A percentile compares a stretch with the other conserved stretches of the same genome.
Conservation (phyloP, 2,797 vertebrate genomes). For the Rousettus madagascariensis region DNA sequence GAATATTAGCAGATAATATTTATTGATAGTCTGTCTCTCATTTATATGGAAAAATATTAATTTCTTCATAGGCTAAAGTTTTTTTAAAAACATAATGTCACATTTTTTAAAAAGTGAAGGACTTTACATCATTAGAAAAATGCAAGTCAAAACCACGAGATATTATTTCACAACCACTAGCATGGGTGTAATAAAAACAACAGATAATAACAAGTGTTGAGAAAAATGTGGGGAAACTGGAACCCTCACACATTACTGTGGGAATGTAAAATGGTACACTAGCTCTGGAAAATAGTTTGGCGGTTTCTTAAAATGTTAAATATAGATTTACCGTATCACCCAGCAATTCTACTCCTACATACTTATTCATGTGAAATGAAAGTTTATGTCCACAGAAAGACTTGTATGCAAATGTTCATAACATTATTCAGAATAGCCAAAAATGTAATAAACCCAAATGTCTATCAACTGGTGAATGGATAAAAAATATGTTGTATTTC, state of each 20-base stretch:
- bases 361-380: neutral
- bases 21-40: neutral
- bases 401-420: neutral
- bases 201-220: neutral
- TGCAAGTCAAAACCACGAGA: neutral
- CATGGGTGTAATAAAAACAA: neutral
- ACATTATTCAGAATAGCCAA: neutral
- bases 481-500: neutral
- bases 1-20: neutral
- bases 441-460: neutral
- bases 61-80: neutral
- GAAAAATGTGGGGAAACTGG: neutral
- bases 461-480: neutral
- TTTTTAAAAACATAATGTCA: neutral
- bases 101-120: neutral
- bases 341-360: neutral
- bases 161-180: neutral
- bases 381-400: neutral
- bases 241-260: neutral
- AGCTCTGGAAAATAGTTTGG: neutral
- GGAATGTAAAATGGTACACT: neutral
- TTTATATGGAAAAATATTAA: neutral
- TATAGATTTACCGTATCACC: neutral
- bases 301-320: slow-evolving; percentile 24
- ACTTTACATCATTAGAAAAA: neutral